Base-by-base conservation (phyloP, 2,797 vertebrate genomes). In the Dromococcyx pavoninus region DNA sequence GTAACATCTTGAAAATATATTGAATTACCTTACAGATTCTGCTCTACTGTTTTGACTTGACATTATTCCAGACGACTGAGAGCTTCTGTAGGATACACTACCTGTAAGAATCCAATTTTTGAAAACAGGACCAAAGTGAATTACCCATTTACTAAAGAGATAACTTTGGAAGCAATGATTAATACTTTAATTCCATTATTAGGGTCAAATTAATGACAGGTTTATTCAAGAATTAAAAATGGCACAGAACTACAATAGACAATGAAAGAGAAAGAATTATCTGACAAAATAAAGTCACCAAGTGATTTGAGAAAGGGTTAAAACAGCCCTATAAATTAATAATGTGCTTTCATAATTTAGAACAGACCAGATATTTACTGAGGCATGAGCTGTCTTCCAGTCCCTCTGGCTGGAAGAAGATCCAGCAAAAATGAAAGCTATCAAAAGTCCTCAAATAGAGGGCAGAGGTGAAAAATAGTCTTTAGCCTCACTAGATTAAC, bases 1-100 rank as follows among this genome's bases (percentile, higher is more conserved):
- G 28, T 37, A 79, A 62, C 4, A 22, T 39, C 64, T 44, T 83
- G 30, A 35, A 67, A 92, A 75, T 17, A 2, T 48, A 64, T 37
- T 87, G n/a, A 69, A 72, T 82, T 97, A 98, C 98, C 97, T 98
- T 94, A 94, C 30, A 32, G 94, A 93, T 35, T 67, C 96, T 23
- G 84, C 39, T 81, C 44, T 25, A 27, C 11, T 75, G 7, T 44
- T 76, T 57, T 71, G 95, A 46, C 71, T 72, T 37, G 96, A 88
- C 1, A 16, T 92, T 77, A 94, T 71, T 84, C 94, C 54, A 41
- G 76, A 72, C 53, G 58, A 94, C 57, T 95, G 97, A 44, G 96
- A 86, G 83, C 58, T 90, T 71, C 57, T 88, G 86, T 78, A 95
- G 71, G 93, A 90, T 33, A 98, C 11, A 5, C 91, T 96, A 54